These are phyloP conservation scores for Euzetes globulus DNA, from an alignment of 2,888 invertebrate genomes.

Conservation along the genomic window DNA sequence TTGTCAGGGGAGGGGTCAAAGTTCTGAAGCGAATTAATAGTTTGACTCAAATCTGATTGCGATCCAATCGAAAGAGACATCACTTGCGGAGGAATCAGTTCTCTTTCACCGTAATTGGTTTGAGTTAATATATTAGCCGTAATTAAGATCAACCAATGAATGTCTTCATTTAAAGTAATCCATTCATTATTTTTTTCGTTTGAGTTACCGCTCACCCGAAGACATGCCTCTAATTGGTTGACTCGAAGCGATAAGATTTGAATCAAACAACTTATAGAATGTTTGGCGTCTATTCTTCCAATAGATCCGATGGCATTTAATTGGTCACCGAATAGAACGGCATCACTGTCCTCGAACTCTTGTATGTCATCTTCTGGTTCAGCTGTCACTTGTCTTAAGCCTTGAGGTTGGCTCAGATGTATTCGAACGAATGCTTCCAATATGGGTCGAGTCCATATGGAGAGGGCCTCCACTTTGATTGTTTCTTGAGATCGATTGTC, in stretches of 20 bases:
- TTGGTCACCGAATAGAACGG: slow-evolving; percentile 61
- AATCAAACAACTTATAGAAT: slow-evolving; percentile 30
- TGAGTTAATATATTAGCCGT: slow-evolving; percentile 59
- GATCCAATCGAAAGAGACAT: slow-evolving; percentile 29
- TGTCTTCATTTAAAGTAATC: slow-evolving; percentile 69
- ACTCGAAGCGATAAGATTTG: slow-evolving; percentile 31
- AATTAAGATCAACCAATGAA: slow-evolving; percentile 80
- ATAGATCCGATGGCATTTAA: slow-evolving; percentile 60
- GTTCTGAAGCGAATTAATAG: slow-evolving; percentile 33
- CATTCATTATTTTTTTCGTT: slow-evolving; percentile 32
- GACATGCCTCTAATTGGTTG: slow-evolving; percentile 37
- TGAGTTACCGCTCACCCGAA: neutral
- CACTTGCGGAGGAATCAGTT: slow-evolving; percentile 60
- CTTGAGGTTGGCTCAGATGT: slow-evolving; percentile 69
- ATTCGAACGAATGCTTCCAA: slow-evolving; percentile 72
- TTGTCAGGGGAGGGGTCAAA: slow-evolving; percentile 11
- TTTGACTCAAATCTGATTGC: slow-evolving; percentile 25
- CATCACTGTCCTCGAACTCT: slow-evolving; percentile 59
- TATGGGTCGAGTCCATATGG: slow-evolving; percentile 50
- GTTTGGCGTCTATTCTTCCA: slow-evolving; percentile 25
- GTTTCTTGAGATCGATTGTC: slow-evolving; percentile 43
- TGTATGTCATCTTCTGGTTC: slow-evolving; percentile 53
- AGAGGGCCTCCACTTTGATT: slow-evolving; percentile 42
- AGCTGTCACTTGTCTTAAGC: slow-evolving; percentile 43
- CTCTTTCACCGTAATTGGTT: slow-evolving; percentile 58